Base-by-base conservation (phyloP, 2,797 vertebrate genomes). In the Jordanella pulchra region DNA sequence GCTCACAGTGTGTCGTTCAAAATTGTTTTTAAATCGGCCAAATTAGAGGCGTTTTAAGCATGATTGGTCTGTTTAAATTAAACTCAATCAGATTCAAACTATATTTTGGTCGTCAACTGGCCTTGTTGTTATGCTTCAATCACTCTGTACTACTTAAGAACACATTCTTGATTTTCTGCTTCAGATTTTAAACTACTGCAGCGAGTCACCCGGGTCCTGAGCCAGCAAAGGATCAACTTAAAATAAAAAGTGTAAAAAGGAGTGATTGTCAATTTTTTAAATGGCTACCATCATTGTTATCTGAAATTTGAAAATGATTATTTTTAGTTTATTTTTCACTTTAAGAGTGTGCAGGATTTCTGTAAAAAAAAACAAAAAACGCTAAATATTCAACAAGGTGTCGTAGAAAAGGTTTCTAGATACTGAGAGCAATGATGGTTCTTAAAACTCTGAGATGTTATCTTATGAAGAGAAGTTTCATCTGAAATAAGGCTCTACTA, bases 381-480 rank as follows among this genome's bases (percentile, higher is more conserved):
- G 30, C 56, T 35, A 32, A 60, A 60, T 35, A 60, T 23, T 60
- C 30, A 58, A 3, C 28, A 32, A 58, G 17, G 30, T 30, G 17
- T 15, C 27, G 30, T 14, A 28, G 28, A 21, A 58, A 58, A 32
- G 21, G 3, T 21, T 30, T 11, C 55, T 32, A 7, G 7, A 18
- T 21, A 17, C 14, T 30, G 55, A 58, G 7, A 35, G 17, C 21
- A 60, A 60, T 23, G 30, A 35, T 18, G 32, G 56, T 23, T 9
- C 30, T 32, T 3, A 60, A 32, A 60, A 32, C 10, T 1, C 18
- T 32, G 18, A 35, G 32, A 18, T 21, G 30, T 35, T 60, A 60
- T 58, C 30, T 48, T 17, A 25, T 3, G 30, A 47, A 72, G 7
- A 54, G 79, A 72, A 73, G 42, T 39, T 28, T 47, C 71, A 56